Percentiles rank a stretch among this genome's conserved stretches.
Evolutionary conservation across 2,113 vertebrate species (phyloP).

Genomic region (Tympanuchus pallidicinctus): DNA sequence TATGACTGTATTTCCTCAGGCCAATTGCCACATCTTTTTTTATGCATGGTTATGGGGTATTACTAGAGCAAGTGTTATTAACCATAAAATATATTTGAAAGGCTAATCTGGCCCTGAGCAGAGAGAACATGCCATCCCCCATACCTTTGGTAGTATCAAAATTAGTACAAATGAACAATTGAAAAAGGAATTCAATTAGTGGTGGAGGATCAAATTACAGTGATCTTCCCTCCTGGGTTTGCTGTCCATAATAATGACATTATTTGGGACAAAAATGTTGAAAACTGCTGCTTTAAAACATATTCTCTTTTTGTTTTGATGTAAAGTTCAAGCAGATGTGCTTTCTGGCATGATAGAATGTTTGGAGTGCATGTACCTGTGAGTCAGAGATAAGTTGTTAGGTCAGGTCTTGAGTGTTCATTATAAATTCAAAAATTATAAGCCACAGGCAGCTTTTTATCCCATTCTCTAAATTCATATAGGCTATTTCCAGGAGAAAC

Average conservation of each 20-base stretch:
- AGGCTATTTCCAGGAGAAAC: background rate
- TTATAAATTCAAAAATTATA: background rate
- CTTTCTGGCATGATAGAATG: background rate
- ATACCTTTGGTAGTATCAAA: background rate
- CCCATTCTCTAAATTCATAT: background rate
- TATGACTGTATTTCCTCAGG: background rate
- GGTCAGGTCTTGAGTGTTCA: background rate
- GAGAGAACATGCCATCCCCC: background rate
- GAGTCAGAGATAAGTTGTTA: background rate
- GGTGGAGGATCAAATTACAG: background rate
- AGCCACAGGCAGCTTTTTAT: background rate
- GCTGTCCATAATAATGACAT: background rate
- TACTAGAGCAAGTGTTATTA: background rate
- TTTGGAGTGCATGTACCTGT: background rate
- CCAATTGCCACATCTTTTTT: background rate
- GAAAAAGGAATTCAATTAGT: background rate
- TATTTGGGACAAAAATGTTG: slow-evolving; percentile 4
- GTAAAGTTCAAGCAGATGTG: background rate
- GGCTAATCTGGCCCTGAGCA: background rate
- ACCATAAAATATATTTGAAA: background rate
- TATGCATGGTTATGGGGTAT: background rate
- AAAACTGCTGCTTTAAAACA: slow-evolving; percentile 16
- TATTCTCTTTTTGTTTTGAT: background rate
- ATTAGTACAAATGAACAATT: background rate
- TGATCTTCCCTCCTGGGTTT: background rate